A percentile compares a stretch with the other conserved stretches of the same genome.
phyloP scores from a whole-genome alignment of 2,113 vertebrate genomes.

The Oncorhynchus mykiss region DNA sequence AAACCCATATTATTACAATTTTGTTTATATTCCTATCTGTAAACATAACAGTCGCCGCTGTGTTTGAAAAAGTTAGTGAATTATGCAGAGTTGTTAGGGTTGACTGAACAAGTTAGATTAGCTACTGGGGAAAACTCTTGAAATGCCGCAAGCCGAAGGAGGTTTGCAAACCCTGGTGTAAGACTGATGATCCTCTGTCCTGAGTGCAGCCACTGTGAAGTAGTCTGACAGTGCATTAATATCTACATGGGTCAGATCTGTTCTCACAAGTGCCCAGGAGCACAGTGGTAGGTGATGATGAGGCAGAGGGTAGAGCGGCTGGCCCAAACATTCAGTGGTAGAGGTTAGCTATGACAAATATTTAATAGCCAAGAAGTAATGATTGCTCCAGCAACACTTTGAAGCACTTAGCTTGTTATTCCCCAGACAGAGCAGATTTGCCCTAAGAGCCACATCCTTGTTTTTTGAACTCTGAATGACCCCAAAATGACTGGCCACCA shows the following conservation, averaged over 20 bases:
- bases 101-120: constrained; percentile 40
- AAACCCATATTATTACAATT: background rate
- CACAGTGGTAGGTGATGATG: constrained; percentile 7
- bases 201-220: constrained; percentile 46
- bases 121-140: constrained; percentile 29
- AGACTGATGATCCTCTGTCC: constrained; percentile 48
- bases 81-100: constrained; percentile 18
- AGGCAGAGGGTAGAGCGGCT: constrained; percentile 10
- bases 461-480: too few relatives aligned
- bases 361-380: constrained; percentile 22
- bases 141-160: constrained; percentile 35
- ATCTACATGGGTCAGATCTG: constrained; percentile 38
- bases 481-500: too few relatives aligned
- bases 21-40: background rate
- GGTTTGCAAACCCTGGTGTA: constrained; percentile 33
- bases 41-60: background rate
- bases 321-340: background rate
- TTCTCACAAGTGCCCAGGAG: constrained; percentile 13
- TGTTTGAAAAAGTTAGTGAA: constrained; percentile 2
- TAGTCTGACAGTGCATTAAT: constrained; percentile 52
- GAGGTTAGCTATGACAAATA: background rate
- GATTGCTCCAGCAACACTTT: constrained; percentile 21
- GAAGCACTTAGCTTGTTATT: background rate
- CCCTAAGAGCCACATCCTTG: too few relatives aligned
- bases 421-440: background rate